phyloP scores from a whole-genome alignment of 2,113 vertebrate species.

The Girardinichthys multiradiatus region DNA sequence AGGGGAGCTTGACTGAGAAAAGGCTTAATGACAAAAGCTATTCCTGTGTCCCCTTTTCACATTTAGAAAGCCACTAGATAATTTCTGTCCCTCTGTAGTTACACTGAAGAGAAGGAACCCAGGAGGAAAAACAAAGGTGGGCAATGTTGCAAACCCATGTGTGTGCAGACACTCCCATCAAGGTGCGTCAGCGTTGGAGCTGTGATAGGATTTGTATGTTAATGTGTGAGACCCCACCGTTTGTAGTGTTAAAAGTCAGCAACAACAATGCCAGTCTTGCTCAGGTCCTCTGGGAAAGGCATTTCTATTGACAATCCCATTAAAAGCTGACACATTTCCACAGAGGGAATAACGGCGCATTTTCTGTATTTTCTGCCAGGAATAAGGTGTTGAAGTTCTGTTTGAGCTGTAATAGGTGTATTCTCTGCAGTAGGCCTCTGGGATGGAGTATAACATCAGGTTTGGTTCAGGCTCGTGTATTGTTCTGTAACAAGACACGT shows the following conservation, averaged over 20 bases:
- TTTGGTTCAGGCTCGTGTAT: constrained; percentile 19
- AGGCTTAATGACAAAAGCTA: constrained; percentile 38
- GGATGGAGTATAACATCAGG: constrained; percentile 23
- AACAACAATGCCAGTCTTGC: constrained; percentile 72
- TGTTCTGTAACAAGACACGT: constrained; percentile 26
- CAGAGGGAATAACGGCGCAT: constrained; percentile 65
- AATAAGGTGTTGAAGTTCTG: constrained; percentile 51
- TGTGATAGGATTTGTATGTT: constrained; percentile 41
- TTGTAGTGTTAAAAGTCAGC: constrained; percentile 48
- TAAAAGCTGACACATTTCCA: constrained; percentile 72
- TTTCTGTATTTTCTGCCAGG: constrained; percentile 59
- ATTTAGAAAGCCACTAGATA: constrained; percentile 36
- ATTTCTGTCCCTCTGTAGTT: constrained; percentile 10
- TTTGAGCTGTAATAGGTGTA: constrained; percentile 45
- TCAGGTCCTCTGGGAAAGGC: constrained; percentile 60
- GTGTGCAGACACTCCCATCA: background rate
- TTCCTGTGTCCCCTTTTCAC: constrained; percentile 27
- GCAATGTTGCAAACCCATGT: constrained; percentile 14
- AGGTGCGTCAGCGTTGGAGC: constrained; percentile 14
- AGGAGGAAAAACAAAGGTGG: constrained; percentile 13
- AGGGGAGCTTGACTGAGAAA: constrained; percentile 19
- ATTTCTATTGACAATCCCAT: constrained; percentile 71
- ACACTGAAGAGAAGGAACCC: constrained; percentile 1
- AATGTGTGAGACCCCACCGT: constrained; percentile 52
- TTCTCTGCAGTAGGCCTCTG: constrained; percentile 27